A percentile compares a stretch with the other conserved stretches of the same genome.
Evolutionary conservation across 1,140 invertebrate species (phyloP).

Genomic region (Venustaconcha ellipsiformis): DNA sequence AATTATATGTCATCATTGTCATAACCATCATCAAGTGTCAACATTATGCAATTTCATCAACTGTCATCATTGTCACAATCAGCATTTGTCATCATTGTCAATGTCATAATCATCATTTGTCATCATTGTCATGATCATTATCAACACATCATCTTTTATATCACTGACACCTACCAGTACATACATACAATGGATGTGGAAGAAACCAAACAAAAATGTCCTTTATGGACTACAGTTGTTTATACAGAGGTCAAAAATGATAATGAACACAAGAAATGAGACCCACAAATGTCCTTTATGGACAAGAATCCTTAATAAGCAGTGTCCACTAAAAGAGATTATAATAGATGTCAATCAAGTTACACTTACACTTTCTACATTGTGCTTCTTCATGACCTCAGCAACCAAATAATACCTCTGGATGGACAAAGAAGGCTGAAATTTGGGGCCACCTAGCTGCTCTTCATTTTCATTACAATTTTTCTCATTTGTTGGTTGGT

Average conservation of each 20-base stretch:
- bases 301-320: background rate
- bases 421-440: slow-evolving; percentile 25
- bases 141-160: too few relatives aligned
- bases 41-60: too few relatives aligned
- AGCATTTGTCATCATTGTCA: too few relatives aligned
- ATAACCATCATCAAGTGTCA: too few relatives aligned
- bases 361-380: slow-evolving; percentile 23
- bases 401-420: slow-evolving; percentile 25
- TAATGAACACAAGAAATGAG: background rate
- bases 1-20: too few relatives aligned
- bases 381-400: slow-evolving; percentile 9
- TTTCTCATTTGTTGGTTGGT: background rate
- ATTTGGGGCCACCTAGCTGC: slow-evolving; percentile 18
- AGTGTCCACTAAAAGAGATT: background rate
- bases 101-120: too few relatives aligned
- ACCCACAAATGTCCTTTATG: background rate
- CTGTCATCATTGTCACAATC: too few relatives aligned
- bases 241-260: background rate
- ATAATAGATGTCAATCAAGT: background rate
- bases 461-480: slow-evolving; percentile 21
- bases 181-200: background rate
- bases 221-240: background rate
- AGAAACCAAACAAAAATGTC: background rate
- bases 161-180: background rate
- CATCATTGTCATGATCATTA: too few relatives aligned